Base-by-base conservation (phyloP, 2,888 invertebrate species). In the Xestia sexstrigata region DNA sequence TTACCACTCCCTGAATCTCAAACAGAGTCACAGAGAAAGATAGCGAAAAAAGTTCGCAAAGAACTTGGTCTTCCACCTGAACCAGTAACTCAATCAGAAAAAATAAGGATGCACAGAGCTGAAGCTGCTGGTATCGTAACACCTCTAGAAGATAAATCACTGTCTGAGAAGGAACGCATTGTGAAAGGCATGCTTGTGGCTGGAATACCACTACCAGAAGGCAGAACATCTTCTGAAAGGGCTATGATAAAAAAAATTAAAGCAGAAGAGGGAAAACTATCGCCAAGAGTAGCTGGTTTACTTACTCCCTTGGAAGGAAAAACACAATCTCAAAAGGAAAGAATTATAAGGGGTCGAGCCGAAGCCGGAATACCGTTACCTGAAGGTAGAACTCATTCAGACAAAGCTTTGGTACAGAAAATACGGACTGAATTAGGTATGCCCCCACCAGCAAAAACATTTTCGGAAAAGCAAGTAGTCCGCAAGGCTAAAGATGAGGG, bases 401-500 rank as follows among this genome's bases (percentile, higher is more conserved):
- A 86, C 9, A 86, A 72, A 52, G 70, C 67, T 26, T 35, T 86
- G 26, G 58, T 77, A 47, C 65, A 82, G 6, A 82, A 78, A 76
- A 45, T 82, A 49, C 82, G 78, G 70, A 77, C 88, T 13, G 90
- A 91, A 80, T 77, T 86, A 68, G 90, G 89, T 26, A 81, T 91
- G 70, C 90, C 90, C 0, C 83, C 91, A 26, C 83, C 88, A 79
- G 89, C 89, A 42, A 90, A 70, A 79, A 91, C 93, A 42, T 62
- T 87, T n/a, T 91, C 92, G 15, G 90, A 90, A 81, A 90, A 90
- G 77, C 88, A 90, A 85, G 69, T 90, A 55, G 72, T 91, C 0
- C 87, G 84, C 13, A 90, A 89, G 83, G 92, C 93, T 13, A 92
- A 88, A 85, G 89, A 90, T 20, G 90, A 89, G 20, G 93, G 93